phyloP scores from a whole-genome alignment of 2,797 vertebrate species.

The Dallia pectoralis region DNA sequence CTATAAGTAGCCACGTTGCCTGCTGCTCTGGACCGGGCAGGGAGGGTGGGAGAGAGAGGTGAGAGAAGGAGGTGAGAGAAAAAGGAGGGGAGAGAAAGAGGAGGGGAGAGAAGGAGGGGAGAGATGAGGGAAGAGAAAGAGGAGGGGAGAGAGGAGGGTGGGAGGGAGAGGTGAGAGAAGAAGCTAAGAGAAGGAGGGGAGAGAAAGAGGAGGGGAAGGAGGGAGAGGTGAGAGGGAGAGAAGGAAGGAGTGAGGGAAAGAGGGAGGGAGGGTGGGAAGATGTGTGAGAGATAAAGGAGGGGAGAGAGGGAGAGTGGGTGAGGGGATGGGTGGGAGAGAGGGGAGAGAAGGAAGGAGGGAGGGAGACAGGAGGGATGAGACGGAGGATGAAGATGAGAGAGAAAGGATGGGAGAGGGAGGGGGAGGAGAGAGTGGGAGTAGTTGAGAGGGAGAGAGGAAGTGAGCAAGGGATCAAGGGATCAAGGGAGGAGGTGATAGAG shows the following conservation, averaged over 20 bases:
- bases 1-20: constrained; percentile 48
- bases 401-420: too few relatives aligned
- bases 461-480: too few relatives aligned
- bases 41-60: background rate
- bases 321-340: too few relatives aligned
- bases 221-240: background rate
- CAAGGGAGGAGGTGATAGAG: too few relatives aligned
- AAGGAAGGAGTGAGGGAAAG: background rate
- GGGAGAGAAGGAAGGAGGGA: too few relatives aligned
- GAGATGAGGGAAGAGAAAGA: background rate
- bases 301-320: too few relatives aligned
- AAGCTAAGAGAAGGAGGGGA: background rate
- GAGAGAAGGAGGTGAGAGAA: background rate
- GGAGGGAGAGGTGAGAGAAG: background rate
- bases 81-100: background rate
- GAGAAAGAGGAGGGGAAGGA: background rate
- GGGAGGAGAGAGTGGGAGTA: too few relatives aligned
- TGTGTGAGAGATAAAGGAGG: too few relatives aligned
- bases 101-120: background rate
- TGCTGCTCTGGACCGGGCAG: constrained; percentile 16
- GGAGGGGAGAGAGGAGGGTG: background rate
- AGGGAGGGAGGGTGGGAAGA: background rate
- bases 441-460: too few relatives aligned
- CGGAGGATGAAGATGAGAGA: too few relatives aligned
- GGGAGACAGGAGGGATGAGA: too few relatives aligned